phyloP scores from a whole-genome alignment of 2,888 invertebrate species.

The Odontomyia ornata region DNA sequence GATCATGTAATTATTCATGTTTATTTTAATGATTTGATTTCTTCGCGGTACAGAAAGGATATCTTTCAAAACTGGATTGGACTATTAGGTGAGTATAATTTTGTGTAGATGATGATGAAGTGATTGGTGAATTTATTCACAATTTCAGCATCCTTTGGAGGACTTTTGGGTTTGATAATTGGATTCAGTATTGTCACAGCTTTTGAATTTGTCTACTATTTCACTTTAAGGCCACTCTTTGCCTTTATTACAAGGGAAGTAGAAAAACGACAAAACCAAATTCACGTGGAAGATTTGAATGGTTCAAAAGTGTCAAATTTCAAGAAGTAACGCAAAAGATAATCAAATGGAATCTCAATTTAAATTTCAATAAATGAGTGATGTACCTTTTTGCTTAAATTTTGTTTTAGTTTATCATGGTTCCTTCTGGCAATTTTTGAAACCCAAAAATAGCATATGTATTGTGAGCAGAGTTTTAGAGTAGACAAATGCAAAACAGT shows the following conservation, averaged over 20 bases:
- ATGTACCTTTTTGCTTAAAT: no score
- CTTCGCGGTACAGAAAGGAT: slow-evolving; percentile 72
- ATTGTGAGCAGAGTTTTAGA: no score
- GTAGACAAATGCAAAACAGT: no score
- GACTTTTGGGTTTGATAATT: slow-evolving; percentile 73
- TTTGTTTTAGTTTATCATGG: no score
- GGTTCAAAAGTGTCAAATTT: background rate
- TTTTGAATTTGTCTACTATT: slow-evolving; percentile 73
- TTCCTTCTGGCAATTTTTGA: no score
- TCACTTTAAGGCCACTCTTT: slow-evolving; percentile 67
- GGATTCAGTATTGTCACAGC: slow-evolving; percentile 77
- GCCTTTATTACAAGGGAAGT: slow-evolving; percentile 57
- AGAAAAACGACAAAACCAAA: slow-evolving; percentile 47
- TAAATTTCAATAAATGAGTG: no score
- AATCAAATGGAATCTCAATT: no score
- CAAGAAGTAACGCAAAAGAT: background rate
- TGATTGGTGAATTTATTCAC: background rate
- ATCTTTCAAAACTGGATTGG: slow-evolving; percentile 76
- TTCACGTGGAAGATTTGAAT: slow-evolving; percentile 4
- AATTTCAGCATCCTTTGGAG: slow-evolving; percentile 73
- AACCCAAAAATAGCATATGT: no score
- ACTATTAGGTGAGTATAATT: slow-evolving; percentile 67
- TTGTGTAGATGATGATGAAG: background rate
- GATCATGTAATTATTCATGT: slow-evolving; percentile 72
- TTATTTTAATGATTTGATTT: slow-evolving; percentile 74